Evolutionary conservation across 2,113 vertebrate species (phyloP).

Genomic region (Anarhynchus alexandrinus): DNA sequence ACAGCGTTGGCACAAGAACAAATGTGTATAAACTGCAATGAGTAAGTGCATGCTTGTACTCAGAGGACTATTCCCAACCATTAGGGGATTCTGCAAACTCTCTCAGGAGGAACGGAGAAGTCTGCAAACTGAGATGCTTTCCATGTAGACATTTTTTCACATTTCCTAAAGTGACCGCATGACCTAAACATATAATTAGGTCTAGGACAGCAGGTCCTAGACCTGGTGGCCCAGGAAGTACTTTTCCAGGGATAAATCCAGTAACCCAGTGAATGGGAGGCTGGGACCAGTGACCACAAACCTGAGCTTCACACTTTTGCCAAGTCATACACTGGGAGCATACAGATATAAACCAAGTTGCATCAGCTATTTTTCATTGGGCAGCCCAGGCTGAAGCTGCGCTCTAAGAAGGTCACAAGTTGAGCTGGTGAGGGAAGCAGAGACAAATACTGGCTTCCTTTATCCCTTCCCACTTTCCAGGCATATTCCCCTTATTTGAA

Average conservation of each 20-base stretch:
- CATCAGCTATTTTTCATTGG: not conserved
- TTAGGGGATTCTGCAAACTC: not conserved
- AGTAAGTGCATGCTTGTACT: not conserved
- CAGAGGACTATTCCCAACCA: not conserved
- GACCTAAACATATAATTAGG: not conserved
- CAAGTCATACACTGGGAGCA: not conserved
- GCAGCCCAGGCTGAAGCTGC: not conserved
- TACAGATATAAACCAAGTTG: not conserved
- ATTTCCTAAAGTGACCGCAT: not conserved
- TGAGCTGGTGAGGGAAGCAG: not conserved
- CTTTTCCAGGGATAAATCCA: not conserved
- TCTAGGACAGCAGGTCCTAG: not conserved
- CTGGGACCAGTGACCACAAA: not conserved
- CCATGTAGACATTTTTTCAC: not conserved
- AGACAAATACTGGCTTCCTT: not conserved
- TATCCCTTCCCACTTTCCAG: not conserved
- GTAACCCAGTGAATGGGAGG: not conserved
- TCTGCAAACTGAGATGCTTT: not conserved
- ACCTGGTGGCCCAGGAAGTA: not conserved
- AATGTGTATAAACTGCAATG: not conserved
- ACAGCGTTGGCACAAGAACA: not conserved
- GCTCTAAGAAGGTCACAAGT: not conserved
- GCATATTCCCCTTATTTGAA: not conserved
- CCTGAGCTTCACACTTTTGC: not conserved
- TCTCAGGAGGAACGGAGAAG: not conserved